Base-by-base conservation (phyloP, 2,888 invertebrate genomes). In the Euclidia mi region DNA sequence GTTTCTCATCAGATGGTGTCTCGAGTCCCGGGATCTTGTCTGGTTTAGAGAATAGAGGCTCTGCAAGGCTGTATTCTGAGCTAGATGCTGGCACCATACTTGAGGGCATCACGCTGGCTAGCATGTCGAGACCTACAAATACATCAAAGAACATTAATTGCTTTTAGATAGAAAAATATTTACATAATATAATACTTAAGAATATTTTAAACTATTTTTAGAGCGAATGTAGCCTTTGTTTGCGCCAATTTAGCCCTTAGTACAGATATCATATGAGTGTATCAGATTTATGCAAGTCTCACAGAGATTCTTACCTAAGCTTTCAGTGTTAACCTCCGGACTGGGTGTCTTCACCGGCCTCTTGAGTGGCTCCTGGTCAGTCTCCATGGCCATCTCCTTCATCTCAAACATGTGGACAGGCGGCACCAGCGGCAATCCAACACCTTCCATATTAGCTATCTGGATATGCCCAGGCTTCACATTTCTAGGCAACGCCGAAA, bases 401-500 rank as follows among this genome's bases (percentile, higher is more conserved):
- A 69, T 47, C 3, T 87, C 62, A 59, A 81, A 37, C 11, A 64
- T 59, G 32, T 71, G 64, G 9, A 59, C 37, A 0, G 70, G 52
- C 0, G 73, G 25, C 35, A 81, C 48, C 31, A 69, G 32, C 1
- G 81, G 82, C 49, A 76, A 70, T 1, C 77, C 52, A 0, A 77
- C 9, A 0, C 97, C 97, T 71, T 96, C 96, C 98, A 98, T 98
- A 56, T 96, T 96, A 2, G 95, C 94, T 35, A 98, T 97, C 59
- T 94, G 92, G 0, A 96, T 95, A 60, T 95, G 95, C 0, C 98
- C 98, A 0, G 97, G 96, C 62, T 95, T 95, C 3, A 98, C 95
- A 31, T 96, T 96, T 48, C 96, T 95, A 0, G 98, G 98, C 57
- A 98, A 85, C 0, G 96, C 96, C 0, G 97, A 97, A 85, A 98